Evolutionary conservation across 1,140 invertebrate species (phyloP), one percentile per base, ranked within the genome.

Genomic region (Arion vulgaris): DNA sequence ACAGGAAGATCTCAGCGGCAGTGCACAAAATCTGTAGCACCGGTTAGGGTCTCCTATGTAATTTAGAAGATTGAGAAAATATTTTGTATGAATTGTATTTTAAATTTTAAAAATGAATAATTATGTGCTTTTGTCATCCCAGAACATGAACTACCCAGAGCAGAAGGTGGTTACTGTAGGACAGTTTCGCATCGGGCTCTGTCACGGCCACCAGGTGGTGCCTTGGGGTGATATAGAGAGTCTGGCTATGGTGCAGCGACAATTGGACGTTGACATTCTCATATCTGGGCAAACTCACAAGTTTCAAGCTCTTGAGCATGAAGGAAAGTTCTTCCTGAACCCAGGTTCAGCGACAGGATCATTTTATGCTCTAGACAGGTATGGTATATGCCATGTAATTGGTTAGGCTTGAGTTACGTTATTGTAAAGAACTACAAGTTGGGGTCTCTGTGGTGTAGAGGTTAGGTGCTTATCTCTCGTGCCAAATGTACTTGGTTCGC

Each of bases 311-410:
- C 99, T 98, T 91, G 98, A 99, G 93, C 97, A 99, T 93, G 98
- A 99, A 92, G 98, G 98, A 88, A 98, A 98, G 91, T 99, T 99
- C 93, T 99, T 98, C 92, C 99, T 99, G 66, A 99, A 99, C 93
- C 99, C 99, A 73, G 99, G 99, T 32, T 99, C 98, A 66, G 98
- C 98, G 11, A 99, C 99, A 81, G 99, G 99, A 68, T 98, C 99
- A 28, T 99, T 98, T 89, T 97, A 96, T 94, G 95, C 98, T 36
- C 92, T 98, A 72, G 97, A 98, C 88, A 96, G 95, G 96, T 98
- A 84, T 85, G 78, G 62, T 57, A 15, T 13, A 53, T 45, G 13
- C 69, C 51, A 34, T 49, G 45, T 49, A 11, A 49, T 9, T 49
- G 45, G 45, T 11, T 49, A 11, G n/a, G n/a, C n/a, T n/a, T n/a